A percentile compares a stretch with the other conserved stretches of the same genome.
Conservation (phyloP, 2,797 vertebrate genomes). For the Echiichthys vipera region DNA sequence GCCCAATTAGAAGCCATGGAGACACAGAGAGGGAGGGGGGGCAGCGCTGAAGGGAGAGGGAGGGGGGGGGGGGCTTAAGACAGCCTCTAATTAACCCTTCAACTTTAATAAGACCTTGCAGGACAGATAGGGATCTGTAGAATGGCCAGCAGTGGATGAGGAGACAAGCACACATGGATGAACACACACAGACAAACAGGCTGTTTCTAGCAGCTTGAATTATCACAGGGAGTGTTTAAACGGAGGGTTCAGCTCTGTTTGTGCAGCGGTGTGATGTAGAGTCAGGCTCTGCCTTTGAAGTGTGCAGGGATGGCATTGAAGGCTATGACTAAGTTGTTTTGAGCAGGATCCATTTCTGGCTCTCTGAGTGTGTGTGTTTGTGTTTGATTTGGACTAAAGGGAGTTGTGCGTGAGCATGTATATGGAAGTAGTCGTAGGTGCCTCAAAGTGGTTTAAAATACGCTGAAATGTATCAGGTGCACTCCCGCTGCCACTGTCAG, state of each 20-base stretch:
- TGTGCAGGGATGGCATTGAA: slow-evolving; percentile 71
- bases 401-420: slow-evolving; percentile 59
- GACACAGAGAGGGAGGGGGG: slow-evolving; percentile 56
- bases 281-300: slow-evolving; percentile 76
- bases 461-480: slow-evolving; percentile 64
- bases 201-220: slow-evolving; percentile 64
- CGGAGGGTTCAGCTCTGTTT: slow-evolving; percentile 68
- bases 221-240: slow-evolving; percentile 73
- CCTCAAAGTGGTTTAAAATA: slow-evolving; percentile 62
- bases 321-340: slow-evolving; percentile 80
- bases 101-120: slow-evolving; percentile 82
- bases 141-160: slow-evolving; percentile 58
- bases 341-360: slow-evolving; percentile 74
- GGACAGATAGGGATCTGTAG: slow-evolving; percentile 70
- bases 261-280: slow-evolving; percentile 71
- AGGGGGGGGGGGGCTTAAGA: slow-evolving; percentile 65
- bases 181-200: slow-evolving; percentile 32
- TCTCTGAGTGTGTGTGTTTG: slow-evolving; percentile 60
- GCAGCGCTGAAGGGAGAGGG: slow-evolving; percentile 11
- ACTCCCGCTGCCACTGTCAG: slow-evolving; percentile 59
- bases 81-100: slow-evolving; percentile 83
- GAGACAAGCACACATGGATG: slow-evolving; percentile 34
- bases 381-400: slow-evolving; percentile 77
- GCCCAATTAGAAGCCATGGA: slow-evolving; percentile 80
- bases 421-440: slow-evolving; percentile 62